Evolutionary conservation across 2,888 invertebrate species (phyloP).

Genomic region (Dasypogon diadema): DNA sequence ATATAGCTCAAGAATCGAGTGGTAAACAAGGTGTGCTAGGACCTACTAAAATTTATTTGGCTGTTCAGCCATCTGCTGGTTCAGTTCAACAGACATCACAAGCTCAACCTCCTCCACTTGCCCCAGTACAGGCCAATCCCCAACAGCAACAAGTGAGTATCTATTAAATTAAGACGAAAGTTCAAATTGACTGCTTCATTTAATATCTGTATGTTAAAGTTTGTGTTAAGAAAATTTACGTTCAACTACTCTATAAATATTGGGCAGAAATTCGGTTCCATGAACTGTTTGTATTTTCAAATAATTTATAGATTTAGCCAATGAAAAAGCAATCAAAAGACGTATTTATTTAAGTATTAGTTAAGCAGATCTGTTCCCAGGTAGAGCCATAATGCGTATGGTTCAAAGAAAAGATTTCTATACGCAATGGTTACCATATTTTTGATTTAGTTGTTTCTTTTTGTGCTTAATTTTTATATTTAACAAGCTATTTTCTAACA

Average conservation of each 20-base stretch:
- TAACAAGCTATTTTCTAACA: too few species aligned
- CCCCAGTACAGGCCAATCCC: slow-evolving; percentile 69
- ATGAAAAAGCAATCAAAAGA: slow-evolving; percentile 34
- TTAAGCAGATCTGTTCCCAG: slow-evolving; percentile 24
- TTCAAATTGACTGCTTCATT: slow-evolving; percentile 44
- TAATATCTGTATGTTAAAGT: slow-evolving; percentile 32
- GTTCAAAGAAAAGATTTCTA: slow-evolving; percentile 22
- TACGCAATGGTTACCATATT: slow-evolving; percentile 45
- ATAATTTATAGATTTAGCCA: slow-evolving; percentile 9
- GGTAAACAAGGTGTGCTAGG: slow-evolving; percentile 88
- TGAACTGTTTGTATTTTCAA: slow-evolving; percentile 43
- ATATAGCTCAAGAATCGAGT: slow-evolving; percentile 82
- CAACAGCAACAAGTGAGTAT: slow-evolving; percentile 69
- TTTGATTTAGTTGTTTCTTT: background rate
- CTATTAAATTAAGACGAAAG: slow-evolving; percentile 59
- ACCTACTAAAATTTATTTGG: slow-evolving; percentile 87
- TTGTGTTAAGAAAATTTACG: slow-evolving; percentile 26
- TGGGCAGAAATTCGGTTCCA: slow-evolving; percentile 50
- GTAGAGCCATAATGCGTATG: background rate
- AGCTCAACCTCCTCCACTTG: slow-evolving; percentile 70
- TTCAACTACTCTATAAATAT: slow-evolving; percentile 40
- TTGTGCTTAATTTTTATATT: background rate
- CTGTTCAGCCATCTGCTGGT: slow-evolving; percentile 79
- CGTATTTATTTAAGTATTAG: slow-evolving; percentile 46
- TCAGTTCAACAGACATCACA: slow-evolving; percentile 64